These are phyloP conservation scores for Amphipoea lucens DNA, from an alignment of 2,888 invertebrate genomes.

Conservation along the genomic window DNA sequence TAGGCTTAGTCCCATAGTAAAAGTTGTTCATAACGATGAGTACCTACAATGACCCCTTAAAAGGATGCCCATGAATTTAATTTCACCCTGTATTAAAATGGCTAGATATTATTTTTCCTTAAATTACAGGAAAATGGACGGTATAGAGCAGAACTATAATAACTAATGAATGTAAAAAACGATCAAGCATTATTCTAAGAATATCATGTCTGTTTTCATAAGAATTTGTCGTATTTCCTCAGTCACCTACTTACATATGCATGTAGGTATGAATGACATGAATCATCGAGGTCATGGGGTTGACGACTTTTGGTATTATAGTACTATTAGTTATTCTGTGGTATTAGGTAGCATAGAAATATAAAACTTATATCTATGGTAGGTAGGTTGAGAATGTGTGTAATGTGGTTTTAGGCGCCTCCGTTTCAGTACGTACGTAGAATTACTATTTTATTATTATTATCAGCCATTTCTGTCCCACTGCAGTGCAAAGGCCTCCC, in stretches of 20 bases:
- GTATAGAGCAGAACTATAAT: too few species aligned
- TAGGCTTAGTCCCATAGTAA: too few species aligned
- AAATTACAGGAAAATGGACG: slow-evolving; percentile 11
- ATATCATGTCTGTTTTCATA: not conserved
- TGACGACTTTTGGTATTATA: slow-evolving; percentile 21
- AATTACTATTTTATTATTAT: not conserved
- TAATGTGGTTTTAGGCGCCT: not conserved
- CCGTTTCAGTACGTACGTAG: not conserved
- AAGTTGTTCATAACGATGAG: too few species aligned
- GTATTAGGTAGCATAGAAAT: too few species aligned
- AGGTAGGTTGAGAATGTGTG: not conserved
- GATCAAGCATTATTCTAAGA: slow-evolving; percentile 23
- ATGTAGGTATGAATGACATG: slow-evolving; percentile 36
- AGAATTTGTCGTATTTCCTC: slow-evolving; percentile 17
- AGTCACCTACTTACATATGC: not conserved
- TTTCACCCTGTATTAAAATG: not conserved
- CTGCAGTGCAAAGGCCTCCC: too few species aligned
- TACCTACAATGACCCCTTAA: too few species aligned
- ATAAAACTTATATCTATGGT: too few species aligned
- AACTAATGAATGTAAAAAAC: not conserved
- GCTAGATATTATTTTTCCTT: not conserved
- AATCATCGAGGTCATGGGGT: slow-evolving; percentile 49
- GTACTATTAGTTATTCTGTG: too few species aligned
- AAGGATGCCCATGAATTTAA: too few species aligned
- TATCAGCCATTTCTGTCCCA: too few species aligned